Evolutionary conservation across 2,113 vertebrate species (phyloP).

Genomic region (Henicopernis longicauda): DNA sequence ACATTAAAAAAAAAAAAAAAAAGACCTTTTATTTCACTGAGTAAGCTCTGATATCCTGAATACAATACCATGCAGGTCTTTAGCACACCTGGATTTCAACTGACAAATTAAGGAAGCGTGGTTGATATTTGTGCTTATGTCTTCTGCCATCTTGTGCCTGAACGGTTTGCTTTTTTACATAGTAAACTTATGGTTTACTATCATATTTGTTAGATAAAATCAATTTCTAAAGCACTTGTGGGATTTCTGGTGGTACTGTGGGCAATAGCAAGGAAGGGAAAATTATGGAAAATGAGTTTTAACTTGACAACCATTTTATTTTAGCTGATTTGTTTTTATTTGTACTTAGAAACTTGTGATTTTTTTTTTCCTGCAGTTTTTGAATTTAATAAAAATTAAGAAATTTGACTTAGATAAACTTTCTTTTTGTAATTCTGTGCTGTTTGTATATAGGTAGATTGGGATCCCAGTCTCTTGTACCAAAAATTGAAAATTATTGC

Average conservation of each 20-base stretch:
- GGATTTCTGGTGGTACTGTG: slow-evolving; percentile 15
- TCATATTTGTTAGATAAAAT: neutral
- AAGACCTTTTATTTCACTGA: neutral
- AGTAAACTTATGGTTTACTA: slow-evolving; percentile 38
- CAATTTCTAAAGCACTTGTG: slow-evolving; percentile 11
- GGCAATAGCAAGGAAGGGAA: slow-evolving; percentile 9
- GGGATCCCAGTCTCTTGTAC: slow-evolving; percentile 14
- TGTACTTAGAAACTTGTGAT: slow-evolving; percentile 60
- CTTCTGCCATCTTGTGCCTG: slow-evolving; percentile 63
- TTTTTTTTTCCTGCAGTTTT: slow-evolving; percentile 49
- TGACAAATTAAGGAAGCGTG: slow-evolving; percentile 11
- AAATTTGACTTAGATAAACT: slow-evolving; percentile 46
- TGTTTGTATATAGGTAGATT: slow-evolving; percentile 47
- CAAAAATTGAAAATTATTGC: slow-evolving; percentile 1
- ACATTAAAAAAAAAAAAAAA: neutral
- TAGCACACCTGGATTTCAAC: neutral
- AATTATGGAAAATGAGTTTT: slow-evolving; percentile 6
- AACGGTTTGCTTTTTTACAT: slow-evolving; percentile 6
- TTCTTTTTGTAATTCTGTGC: slow-evolving; percentile 50
- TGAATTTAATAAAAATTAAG: slow-evolving; percentile 62
- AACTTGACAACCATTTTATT: slow-evolving; percentile 55
- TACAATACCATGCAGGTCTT: neutral
- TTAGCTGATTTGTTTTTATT: slow-evolving; percentile 48
- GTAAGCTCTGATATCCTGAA: slow-evolving; percentile 32
- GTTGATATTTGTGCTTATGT: slow-evolving; percentile 52